Conservation (phyloP, 2,888 invertebrate species). For the Trissoscelio sp. region DNA sequence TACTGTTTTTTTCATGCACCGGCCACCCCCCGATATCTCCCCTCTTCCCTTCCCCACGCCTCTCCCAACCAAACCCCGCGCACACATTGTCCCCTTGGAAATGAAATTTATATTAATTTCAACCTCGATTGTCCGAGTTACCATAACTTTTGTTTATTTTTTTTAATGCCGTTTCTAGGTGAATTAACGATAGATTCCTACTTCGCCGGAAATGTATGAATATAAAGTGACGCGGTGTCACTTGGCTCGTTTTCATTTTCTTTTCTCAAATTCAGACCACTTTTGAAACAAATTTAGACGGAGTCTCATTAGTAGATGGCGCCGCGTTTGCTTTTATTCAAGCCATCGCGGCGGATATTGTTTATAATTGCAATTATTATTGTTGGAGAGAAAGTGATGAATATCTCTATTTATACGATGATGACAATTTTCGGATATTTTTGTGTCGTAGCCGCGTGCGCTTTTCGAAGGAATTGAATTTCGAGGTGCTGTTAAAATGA, state of each 20-base stretch:
- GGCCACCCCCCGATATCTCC: too few species aligned
- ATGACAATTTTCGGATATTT: conserved; percentile 53
- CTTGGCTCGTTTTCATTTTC: too few species aligned
- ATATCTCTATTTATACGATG: conserved; percentile 42
- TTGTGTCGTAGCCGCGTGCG: conserved; percentile 44
- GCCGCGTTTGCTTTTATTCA: neutral
- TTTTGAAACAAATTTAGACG: conserved; percentile 18
- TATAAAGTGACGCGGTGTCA: neutral
- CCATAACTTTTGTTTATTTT: too few species aligned
- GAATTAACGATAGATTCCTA: conserved; percentile 44
- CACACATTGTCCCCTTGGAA: conserved; percentile 96
- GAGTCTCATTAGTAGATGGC: neutral
- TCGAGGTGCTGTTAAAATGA: conserved; percentile 49
- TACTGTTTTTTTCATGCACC: too few species aligned
- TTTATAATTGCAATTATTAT: conserved; percentile 47
- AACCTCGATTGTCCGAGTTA: too few species aligned
- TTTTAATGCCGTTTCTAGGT: conserved; percentile 40
- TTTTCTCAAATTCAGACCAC: neutral
- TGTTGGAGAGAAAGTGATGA: conserved; percentile 24
- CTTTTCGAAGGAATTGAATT: conserved; percentile 51
- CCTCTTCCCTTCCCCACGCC: too few species aligned
- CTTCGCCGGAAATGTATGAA: neutral
- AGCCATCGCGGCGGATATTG: conserved; percentile 5
- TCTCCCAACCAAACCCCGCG: too few species aligned
- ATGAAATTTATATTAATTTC: conserved; percentile 88